Evolutionary conservation across 1,140 invertebrate genomes (phyloP).

Genomic region (Holotrichia oblita): DNA sequence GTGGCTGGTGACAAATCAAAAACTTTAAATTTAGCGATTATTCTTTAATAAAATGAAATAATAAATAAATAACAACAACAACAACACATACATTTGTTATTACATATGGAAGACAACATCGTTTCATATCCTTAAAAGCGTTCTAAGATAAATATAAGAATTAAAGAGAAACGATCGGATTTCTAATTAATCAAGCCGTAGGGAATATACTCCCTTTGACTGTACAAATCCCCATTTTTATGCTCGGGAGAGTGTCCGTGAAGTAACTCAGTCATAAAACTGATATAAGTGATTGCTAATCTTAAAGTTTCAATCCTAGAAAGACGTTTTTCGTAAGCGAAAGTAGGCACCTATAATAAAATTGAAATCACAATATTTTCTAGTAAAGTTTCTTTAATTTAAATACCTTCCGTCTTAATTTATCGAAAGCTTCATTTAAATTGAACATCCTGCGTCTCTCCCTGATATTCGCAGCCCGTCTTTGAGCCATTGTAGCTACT

Average conservation of each 20-base stretch:
- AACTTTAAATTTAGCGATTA: no score
- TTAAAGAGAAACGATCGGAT: background rate
- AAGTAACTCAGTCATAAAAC: conserved; percentile 93
- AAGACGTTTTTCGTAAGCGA: conserved; percentile 97
- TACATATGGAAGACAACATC: no score
- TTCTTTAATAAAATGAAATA: no score
- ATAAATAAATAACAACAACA: no score
- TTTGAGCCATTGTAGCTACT: conserved; percentile 89
- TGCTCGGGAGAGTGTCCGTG: conserved; percentile 68
- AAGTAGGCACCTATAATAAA: conserved; percentile 83
- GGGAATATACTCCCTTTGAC: conserved; percentile 58
- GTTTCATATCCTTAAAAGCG: background rate
- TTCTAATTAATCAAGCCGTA: conserved; percentile 59
- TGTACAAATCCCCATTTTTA: conserved; percentile 56
- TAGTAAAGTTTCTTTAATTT: background rate
- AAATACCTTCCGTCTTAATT: conserved; percentile 77
- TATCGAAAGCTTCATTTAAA: conserved; percentile 97
- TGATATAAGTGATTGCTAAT: conserved; percentile 97
- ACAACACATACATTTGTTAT: no score
- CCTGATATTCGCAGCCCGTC: conserved; percentile 92
- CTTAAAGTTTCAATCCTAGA: conserved; percentile 98
- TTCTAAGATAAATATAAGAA: background rate
- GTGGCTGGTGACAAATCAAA: no score
- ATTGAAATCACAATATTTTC: background rate
- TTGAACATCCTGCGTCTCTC: conserved; percentile 97